A percentile compares a stretch with the other conserved stretches of the same genome.
Evolutionary conservation across 2,113 vertebrate species (phyloP).

Genomic region (Neodon shergylaensis): DNA sequence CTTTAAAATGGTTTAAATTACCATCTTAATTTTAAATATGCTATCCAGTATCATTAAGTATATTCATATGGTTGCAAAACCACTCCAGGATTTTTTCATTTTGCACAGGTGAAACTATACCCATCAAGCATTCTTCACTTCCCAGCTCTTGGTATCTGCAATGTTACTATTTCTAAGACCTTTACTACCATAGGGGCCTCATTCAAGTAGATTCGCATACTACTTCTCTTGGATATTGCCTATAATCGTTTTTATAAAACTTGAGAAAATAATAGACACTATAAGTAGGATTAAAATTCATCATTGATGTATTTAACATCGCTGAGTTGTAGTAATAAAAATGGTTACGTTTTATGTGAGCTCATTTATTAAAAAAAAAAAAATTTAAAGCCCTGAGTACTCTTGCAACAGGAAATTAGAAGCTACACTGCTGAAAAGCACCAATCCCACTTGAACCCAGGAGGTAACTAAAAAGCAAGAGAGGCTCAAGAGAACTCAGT

Average conservation of each 20-base stretch:
- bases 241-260: not conserved
- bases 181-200: not conserved
- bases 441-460: not conserved
- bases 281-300: conserved; percentile 24
- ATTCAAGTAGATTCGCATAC: not conserved
- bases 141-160: not conserved
- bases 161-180: not conserved
- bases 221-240: not conserved
- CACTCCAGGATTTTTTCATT: not conserved
- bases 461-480: too few species aligned
- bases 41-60: not conserved
- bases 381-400: not conserved
- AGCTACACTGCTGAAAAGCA: not conserved
- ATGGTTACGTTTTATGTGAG: not conserved
- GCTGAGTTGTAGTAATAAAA: not conserved
- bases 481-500: not conserved
- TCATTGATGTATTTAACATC: not conserved
- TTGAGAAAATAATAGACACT: not conserved
- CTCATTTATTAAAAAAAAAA: not conserved
- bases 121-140: not conserved
- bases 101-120: not conserved
- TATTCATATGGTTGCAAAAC: not conserved
- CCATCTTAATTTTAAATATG: not conserved
- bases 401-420: not conserved
- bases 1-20: not conserved